Evolutionary conservation across 2,888 invertebrate genomes (phyloP).

Genomic region (Galeopsomyia nigrocyanea): DNA sequence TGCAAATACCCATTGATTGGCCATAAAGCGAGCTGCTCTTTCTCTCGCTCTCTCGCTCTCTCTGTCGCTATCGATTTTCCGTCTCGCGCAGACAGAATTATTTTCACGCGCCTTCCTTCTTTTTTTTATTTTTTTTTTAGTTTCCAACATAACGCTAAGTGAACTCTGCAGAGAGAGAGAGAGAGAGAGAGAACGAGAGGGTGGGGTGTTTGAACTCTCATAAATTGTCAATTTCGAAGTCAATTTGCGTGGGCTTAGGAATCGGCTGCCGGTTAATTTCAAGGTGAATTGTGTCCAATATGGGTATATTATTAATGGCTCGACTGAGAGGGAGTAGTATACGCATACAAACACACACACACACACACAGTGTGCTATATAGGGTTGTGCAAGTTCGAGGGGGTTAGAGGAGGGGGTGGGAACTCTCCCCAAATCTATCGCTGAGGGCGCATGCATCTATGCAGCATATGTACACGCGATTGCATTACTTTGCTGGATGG

Average conservation of each 20-base stretch:
- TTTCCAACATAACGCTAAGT: slow-evolving; percentile 1
- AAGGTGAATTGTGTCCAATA: slow-evolving; percentile 70
- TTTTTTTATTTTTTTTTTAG: slow-evolving; percentile 16
- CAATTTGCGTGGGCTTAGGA: slow-evolving; percentile 69
- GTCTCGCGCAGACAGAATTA: slow-evolving; percentile 22
- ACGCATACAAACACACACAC: too few relatives aligned
- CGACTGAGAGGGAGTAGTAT: slow-evolving; percentile 34
- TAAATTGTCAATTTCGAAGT: slow-evolving; percentile 66
- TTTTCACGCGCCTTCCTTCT: slow-evolving; percentile 19
- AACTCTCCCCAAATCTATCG: slow-evolving; percentile 64
- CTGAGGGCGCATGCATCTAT: slow-evolving; percentile 51
- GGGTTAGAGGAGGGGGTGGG: slow-evolving; percentile 56
- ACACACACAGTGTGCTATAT: not conserved
- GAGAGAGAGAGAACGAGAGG: slow-evolving; percentile 3
- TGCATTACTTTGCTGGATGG: slow-evolving; percentile 36
- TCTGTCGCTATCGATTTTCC: slow-evolving; percentile 37
- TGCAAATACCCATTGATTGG: slow-evolving; percentile 45
- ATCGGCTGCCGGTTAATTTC: slow-evolving; percentile 69
- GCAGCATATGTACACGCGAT: slow-evolving; percentile 44
- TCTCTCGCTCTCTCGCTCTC: slow-evolving; percentile 10
- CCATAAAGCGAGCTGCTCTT: slow-evolving; percentile 29
- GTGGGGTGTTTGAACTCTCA: slow-evolving; percentile 34
- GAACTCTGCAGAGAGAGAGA: not conserved
- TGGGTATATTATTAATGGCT: slow-evolving; percentile 69
- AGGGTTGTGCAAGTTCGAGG: slow-evolving; percentile 48